These are phyloP conservation scores for Typhlichthys eigenmanni DNA, from an alignment of 2,797 vertebrate genomes.

Conservation along the genomic window DNA sequence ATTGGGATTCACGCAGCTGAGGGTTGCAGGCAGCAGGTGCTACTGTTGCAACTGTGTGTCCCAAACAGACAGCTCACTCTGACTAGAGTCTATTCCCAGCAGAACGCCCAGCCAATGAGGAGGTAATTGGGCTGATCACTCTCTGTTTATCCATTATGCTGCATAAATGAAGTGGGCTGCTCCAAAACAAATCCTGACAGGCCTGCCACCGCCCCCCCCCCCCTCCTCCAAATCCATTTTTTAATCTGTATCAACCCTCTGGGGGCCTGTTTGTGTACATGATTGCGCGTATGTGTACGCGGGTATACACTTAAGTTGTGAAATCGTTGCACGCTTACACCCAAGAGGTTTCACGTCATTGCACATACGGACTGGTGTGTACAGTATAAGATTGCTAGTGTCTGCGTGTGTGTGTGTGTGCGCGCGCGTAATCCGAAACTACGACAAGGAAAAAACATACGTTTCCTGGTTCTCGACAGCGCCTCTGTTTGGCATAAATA, in stretches of 20 bases:
- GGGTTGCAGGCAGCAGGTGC: constrained; percentile 69
- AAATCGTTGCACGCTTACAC: too few relatives aligned
- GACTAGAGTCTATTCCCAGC: constrained; percentile 58
- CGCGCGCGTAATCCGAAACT: neutral
- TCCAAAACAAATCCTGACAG: constrained; percentile 64
- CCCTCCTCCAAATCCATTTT: constrained; percentile 61
- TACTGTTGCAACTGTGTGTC: constrained; percentile 51
- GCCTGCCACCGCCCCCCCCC: constrained; percentile 50
- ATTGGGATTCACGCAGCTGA: constrained; percentile 67
- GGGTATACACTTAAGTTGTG: neutral
- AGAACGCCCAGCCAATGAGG: constrained; percentile 65
- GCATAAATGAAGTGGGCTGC: constrained; percentile 72
- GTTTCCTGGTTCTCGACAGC: neutral
- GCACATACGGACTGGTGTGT: too few relatives aligned
- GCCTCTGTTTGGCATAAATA: constrained; percentile 39
- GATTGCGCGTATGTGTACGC: neutral
- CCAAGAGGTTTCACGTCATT: too few relatives aligned
- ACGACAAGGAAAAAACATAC: too few relatives aligned
- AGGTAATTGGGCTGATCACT: constrained; percentile 77
- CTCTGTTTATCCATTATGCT: constrained; percentile 73
- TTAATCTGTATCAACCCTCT: constrained; percentile 68
- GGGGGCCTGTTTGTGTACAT: constrained; percentile 23
- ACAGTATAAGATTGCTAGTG: too few relatives aligned
- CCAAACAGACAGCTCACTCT: constrained; percentile 57
- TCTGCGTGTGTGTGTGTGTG: neutral